Evolutionary conservation across 2,888 invertebrate genomes (phyloP).

Genomic region (Trimorus sp.): DNA sequence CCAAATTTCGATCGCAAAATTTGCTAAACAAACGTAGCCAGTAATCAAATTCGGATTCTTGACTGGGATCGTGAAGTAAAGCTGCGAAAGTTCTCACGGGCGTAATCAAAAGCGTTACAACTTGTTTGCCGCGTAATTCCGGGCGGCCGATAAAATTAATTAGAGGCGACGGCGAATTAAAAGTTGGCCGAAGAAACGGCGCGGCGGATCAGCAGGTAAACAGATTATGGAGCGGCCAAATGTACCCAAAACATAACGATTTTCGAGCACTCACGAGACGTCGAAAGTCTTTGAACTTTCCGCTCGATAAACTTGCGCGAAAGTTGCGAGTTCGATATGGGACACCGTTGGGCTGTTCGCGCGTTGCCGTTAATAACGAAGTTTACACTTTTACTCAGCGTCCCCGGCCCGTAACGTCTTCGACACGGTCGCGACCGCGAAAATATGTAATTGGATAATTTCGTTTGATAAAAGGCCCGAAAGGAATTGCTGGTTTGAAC

Average conservation of each 20-base stretch:
- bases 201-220: not conserved
- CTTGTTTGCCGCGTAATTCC: too few relatives aligned
- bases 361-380: slow-evolving; percentile 50
- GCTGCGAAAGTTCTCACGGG: too few relatives aligned
- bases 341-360: slow-evolving; percentile 63
- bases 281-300: slow-evolving; percentile 60
- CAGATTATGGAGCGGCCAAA: slow-evolving; percentile 33
- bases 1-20: too few relatives aligned
- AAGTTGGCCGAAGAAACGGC: not conserved
- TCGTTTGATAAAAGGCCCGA: slow-evolving; percentile 22
- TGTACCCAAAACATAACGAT: slow-evolving; percentile 56
- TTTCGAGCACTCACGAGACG: slow-evolving; percentile 56
- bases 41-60: too few relatives aligned
- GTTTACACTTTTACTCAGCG: slow-evolving; percentile 56
- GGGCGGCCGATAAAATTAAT: not conserved
- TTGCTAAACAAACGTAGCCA: too few relatives aligned
- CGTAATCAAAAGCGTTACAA: too few relatives aligned
- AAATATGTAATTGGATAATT: slow-evolving; percentile 43
- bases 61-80: too few relatives aligned
- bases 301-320: slow-evolving; percentile 51
- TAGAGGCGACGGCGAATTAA: not conserved
- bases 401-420: slow-evolving; percentile 9
- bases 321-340: slow-evolving; percentile 60
- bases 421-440: not conserved
- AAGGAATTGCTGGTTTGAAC: too few relatives aligned